Base-by-base conservation (phyloP, 2,797 vertebrate genomes). In the Megalops cyprinoides region DNA sequence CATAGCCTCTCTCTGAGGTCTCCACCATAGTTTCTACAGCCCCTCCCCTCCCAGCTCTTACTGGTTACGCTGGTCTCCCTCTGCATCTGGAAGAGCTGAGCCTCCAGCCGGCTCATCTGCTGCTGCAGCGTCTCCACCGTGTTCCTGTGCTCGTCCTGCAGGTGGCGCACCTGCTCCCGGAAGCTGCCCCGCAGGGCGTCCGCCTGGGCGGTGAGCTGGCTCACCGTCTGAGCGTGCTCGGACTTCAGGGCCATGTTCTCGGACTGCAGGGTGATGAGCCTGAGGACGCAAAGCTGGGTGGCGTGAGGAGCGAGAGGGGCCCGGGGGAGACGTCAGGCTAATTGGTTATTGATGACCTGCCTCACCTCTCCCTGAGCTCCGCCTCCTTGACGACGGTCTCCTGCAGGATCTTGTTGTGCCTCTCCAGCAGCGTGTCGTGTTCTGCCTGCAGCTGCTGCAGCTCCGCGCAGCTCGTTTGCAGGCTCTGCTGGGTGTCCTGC, bases 371-470 rank as follows among this genome's bases (percentile, higher is more conserved):
- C 0, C 97, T 93, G 53, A 99, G 96, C 84, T 98, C 97, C 0
- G 97, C 97, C 90, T 99, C 98, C 88, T 98, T 99, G 80, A 89
- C 89, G 31, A 99, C 91, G 0, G 92, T 97, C 89, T 99, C 97
- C 89, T 99, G 98, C 53, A 99, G 95, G 90, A 97, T 97, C 89
- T 96, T 97, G 91, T 97, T 99, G 93, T 99, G 98, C 37, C 97
- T 95, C 89, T 99, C 98, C 85, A 98, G 92, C 58, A 99, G 93
- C 18, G 96, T 95, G 88, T 98, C 97, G 0, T 99, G 97, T 82
- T 99, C 96, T 9, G 87, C 87, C 79, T 99, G 98, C 84, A 99
- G 86, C 1, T 95, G 89, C 84, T 97, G 97, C 65, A 98, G 93
- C 83, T 99, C 98, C 2, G 89, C 89, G 0, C 87, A 73, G 79